Evolutionary conservation across 2,888 invertebrate species (phyloP), one percentile per base, ranked within the genome.

Genomic region (Hartigia nigra): DNA sequence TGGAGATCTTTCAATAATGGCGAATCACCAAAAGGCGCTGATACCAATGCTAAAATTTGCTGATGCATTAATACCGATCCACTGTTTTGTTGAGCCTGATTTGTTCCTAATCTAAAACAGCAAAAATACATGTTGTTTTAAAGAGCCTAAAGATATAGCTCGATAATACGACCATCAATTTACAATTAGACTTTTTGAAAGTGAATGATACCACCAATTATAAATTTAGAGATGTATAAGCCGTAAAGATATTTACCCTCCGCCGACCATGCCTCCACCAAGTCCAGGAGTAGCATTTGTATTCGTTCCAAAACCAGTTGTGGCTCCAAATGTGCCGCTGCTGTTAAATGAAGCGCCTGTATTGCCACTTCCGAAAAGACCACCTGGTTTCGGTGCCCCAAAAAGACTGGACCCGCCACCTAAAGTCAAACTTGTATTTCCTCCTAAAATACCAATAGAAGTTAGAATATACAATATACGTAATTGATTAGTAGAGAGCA

Each of bases 1-100:
- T 92, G 82, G 0, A 97, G 90, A 88, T 96, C 96, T 87, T 96
- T 96, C 90, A 97, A 95, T 1, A 98, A 94, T 0, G 97, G 96
- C 69, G 96, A 96, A 89, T 98, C 97, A 0, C 98, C 98, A 88
- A 97, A 98, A 0, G 98, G 98, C 0, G 96, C 94, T 1, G 96
- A 95, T 0, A 96, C 95, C 70, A 97, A 92, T 0, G 96, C 94
- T 78, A 96, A 91, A 35, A 96, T 95, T 88, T 96, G 95, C 82
- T 96, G 96, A 91, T 95, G 95, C 0, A 95, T 92, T 3, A 93
- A 92, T 69, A 92, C 90, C 74, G 90, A 86, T 31, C 87, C 87
- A 12, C 90, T 84, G 72, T 88, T 86, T 23, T 91, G 91, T 77
- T 91, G 91, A 74, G 87, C 82, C 77, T 89, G 90, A 36, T 87